Percentiles rank a stretch among this genome's conserved stretches.
Evolutionary conservation across 1,140 invertebrate genomes (phyloP).

Genomic region (Drosophila sulfurigaster): DNA sequence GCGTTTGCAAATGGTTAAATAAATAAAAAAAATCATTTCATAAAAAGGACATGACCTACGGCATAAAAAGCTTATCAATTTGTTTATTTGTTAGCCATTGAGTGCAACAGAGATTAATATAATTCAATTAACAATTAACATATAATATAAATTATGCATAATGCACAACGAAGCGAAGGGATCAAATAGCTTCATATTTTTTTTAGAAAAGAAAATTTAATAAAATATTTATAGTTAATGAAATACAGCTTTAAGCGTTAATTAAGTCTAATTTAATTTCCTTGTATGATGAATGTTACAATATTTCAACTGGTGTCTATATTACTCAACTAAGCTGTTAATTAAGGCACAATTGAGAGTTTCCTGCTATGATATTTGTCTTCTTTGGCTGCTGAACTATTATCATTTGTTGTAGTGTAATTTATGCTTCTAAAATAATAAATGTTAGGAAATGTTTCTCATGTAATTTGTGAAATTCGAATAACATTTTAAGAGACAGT

Average conservation of each 20-base stretch:
- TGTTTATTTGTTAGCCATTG: not conserved
- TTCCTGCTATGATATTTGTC: not conserved
- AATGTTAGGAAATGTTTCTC: too few relatives aligned
- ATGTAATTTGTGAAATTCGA: too few relatives aligned
- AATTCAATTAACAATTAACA: conserved; percentile 35
- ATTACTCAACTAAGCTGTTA: not conserved
- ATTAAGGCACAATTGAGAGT: not conserved
- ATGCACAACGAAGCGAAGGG: not conserved
- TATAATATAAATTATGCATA: conserved; percentile 20
- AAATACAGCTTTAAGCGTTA: not conserved
- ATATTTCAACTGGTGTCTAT: too few relatives aligned
- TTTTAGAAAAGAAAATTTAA: not conserved
- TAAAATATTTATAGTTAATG: not conserved
- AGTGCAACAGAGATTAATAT: conserved; percentile 3
- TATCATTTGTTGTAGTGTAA: too few relatives aligned
- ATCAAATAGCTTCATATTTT: not conserved
- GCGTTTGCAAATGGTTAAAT: conserved; percentile 39
- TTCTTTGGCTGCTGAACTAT: not conserved
- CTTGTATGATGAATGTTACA: not conserved
- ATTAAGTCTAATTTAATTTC: not conserved
- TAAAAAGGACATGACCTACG: not conserved
- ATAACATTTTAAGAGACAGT: too few relatives aligned
- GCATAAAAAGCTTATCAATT: conserved; percentile 10
- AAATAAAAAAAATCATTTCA: conserved; percentile 28
- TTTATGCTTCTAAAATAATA: too few relatives aligned